phyloP scores from a whole-genome alignment of 2,113 vertebrate genomes.

The Phaethornis superciliosus region DNA sequence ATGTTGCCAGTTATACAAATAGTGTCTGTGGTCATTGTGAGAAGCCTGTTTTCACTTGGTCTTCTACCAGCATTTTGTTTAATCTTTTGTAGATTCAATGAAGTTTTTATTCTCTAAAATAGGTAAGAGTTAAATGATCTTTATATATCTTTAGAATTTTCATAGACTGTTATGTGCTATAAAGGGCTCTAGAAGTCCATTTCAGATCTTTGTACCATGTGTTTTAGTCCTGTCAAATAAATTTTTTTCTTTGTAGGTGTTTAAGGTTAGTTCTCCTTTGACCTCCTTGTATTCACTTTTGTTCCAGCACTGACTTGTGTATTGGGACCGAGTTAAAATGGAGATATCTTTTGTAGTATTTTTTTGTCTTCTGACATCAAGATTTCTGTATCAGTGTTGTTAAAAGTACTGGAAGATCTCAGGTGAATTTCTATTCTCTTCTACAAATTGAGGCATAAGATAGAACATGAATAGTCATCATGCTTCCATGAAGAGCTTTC shows the following conservation, averaged over 20 bases:
- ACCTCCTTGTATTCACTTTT: neutral
- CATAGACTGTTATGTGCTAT: neutral
- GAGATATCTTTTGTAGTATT: neutral
- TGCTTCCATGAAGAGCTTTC: neutral
- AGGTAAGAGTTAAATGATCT: neutral
- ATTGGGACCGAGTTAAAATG: neutral
- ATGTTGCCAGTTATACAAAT: slow-evolving; percentile 27
- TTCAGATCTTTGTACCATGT: neutral
- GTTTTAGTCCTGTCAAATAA: neutral
- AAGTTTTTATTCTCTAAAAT: neutral
- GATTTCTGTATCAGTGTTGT: neutral
- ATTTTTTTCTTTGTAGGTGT: neutral
- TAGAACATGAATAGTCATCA: neutral
- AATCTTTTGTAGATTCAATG: neutral
- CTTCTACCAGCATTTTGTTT: neutral
- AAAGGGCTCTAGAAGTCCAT: neutral
- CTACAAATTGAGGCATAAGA: neutral
- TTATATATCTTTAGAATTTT: neutral
- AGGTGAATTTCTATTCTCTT: neutral
- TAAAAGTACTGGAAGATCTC: neutral
- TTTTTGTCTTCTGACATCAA: neutral
- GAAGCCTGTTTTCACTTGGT: neutral
- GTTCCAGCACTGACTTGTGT: neutral
- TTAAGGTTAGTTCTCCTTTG: neutral
- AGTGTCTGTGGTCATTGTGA: neutral